phyloP scores from a whole-genome alignment of 2,113 vertebrate species.

The Microcebus murinus region DNA sequence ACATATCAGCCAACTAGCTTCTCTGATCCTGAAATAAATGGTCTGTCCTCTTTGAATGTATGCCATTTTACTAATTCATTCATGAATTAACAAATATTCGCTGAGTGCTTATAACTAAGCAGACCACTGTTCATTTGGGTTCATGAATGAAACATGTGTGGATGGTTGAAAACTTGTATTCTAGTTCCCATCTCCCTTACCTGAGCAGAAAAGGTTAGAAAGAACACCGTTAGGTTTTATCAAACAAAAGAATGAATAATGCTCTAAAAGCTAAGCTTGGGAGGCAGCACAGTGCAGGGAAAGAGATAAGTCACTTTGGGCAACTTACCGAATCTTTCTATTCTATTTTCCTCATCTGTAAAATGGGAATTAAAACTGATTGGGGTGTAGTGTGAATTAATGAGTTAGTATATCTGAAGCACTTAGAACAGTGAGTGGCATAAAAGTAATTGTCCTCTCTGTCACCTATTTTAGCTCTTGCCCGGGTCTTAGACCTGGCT shows the following conservation, averaged over 20 bases:
- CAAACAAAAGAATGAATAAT: background rate
- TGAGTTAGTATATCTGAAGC: background rate
- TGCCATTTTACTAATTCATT: background rate
- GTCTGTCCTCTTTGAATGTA: background rate
- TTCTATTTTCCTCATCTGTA: background rate
- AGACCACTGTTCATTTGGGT: too few species aligned
- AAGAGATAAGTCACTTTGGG: background rate
- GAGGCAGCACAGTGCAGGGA: background rate
- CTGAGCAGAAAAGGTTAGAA: background rate
- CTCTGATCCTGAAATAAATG: background rate
- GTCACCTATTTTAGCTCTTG: fast-evolving
- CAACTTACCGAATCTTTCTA: background rate
- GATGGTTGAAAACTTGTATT: background rate
- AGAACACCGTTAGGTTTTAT: background rate
- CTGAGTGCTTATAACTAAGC: background rate
- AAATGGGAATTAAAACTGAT: background rate
- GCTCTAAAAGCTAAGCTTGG: background rate
- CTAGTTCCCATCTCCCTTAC: background rate
- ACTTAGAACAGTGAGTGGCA: background rate
- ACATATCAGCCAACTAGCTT: background rate
- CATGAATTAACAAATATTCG: background rate
- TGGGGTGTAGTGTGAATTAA: background rate
- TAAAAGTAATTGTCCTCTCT: fast-evolving
- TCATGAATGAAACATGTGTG: background rate
- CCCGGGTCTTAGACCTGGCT: background rate